A percentile compares a stretch with the other conserved stretches of the same genome.
Evolutionary conservation across 2,888 invertebrate species (phyloP).

Genomic region (Catocala nupta): DNA sequence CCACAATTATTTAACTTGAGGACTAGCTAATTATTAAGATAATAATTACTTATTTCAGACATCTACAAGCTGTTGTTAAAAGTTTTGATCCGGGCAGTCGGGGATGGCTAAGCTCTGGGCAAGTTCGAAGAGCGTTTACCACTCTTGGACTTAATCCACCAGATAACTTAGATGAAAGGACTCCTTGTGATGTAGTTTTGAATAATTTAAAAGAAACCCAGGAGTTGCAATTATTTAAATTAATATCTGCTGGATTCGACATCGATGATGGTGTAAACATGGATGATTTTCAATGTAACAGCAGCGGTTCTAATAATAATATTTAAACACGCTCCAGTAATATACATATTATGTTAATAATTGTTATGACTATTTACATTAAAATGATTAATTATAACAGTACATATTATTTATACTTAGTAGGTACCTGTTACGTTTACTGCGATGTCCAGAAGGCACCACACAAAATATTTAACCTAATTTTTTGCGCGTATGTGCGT

Average conservation of each 20-base stretch:
- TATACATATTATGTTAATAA: no score
- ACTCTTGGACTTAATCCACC: slow-evolving; percentile 69
- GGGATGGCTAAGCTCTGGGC: slow-evolving; percentile 77
- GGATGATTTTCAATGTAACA: neutral
- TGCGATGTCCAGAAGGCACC: no score
- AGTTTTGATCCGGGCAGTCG: slow-evolving; percentile 80
- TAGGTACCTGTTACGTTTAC: no score
- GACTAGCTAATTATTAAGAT: neutral
- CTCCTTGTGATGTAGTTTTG: slow-evolving; percentile 60
- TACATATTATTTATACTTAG: no score
- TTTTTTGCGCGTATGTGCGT: no score
- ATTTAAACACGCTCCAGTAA: neutral
- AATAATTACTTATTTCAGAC: slow-evolving; percentile 54
- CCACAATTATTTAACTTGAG: no score
- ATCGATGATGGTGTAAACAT: slow-evolving; percentile 23
- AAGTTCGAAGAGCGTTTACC: slow-evolving; percentile 68
- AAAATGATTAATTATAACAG: no score
- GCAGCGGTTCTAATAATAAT: neutral
- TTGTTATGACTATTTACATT: no score
- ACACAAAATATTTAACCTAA: no score
- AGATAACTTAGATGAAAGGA: slow-evolving; percentile 58
- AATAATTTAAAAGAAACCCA: slow-evolving; percentile 60
- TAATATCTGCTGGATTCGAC: slow-evolving; percentile 63
- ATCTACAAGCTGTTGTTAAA: slow-evolving; percentile 74
- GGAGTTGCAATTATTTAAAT: slow-evolving; percentile 65